These are phyloP conservation scores for Pyrgus malvae DNA, from an alignment of 2,888 invertebrate genomes.

Conservation along the genomic window DNA sequence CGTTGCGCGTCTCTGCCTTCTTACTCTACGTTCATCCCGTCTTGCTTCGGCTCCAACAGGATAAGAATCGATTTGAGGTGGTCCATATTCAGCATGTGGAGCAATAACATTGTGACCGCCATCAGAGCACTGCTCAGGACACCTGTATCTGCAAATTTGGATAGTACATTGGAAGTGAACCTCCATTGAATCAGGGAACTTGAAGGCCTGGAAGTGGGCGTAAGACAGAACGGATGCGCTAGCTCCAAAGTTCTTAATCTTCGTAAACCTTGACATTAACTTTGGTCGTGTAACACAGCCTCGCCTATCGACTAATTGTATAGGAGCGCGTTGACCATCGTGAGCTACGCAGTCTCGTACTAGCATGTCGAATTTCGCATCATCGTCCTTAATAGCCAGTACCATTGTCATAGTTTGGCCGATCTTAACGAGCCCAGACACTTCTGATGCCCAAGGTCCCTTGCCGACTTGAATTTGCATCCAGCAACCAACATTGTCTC, in stretches of 20 bases:
- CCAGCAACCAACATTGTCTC: slow-evolving; percentile 98
- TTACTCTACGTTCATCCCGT: slow-evolving; percentile 87
- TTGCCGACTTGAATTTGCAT: slow-evolving; percentile 98
- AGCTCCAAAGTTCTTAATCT: slow-evolving; percentile 97
- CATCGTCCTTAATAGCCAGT: slow-evolving; percentile 96
- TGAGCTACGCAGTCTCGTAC: slow-evolving; percentile 97
- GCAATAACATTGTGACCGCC: slow-evolving; percentile 72
- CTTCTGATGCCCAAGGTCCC: slow-evolving; percentile 97
- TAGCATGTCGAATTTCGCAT: slow-evolving; percentile 97
- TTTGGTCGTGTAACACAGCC: slow-evolving; percentile 96
- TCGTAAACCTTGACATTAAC: slow-evolving; percentile 95
- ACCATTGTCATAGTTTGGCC: slow-evolving; percentile 99
- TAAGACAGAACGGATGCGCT: slow-evolving; percentile 95
- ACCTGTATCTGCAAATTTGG: slow-evolving; percentile 95
- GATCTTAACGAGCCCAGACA: slow-evolving; percentile 95
- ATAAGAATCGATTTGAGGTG: slow-evolving; percentile 82
- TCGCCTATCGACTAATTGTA: slow-evolving; percentile 95
- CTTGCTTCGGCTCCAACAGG: slow-evolving; percentile 84
- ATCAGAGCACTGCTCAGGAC: slow-evolving; percentile 95
- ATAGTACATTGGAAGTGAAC: slow-evolving; percentile 98
- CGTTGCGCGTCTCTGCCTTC: slow-evolving; percentile 84
- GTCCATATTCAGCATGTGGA: slow-evolving; percentile 86
- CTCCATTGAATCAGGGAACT: slow-evolving; percentile 98
- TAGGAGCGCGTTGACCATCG: slow-evolving; percentile 95
- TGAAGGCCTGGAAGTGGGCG: slow-evolving; percentile 97